Base-by-base conservation (phyloP, 2,888 invertebrate genomes). In the Empis livida region DNA sequence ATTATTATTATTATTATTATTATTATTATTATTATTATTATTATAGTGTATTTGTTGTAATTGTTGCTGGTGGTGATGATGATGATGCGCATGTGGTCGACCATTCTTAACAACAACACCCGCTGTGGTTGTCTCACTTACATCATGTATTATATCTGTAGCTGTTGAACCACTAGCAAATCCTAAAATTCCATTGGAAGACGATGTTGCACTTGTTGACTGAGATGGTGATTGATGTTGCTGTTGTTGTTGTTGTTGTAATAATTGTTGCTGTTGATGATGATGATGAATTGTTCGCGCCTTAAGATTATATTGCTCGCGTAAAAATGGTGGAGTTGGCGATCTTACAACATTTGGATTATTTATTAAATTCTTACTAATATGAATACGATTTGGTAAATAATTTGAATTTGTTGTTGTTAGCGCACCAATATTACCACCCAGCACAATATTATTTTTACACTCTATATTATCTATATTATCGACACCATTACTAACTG, bases 311-410 rank as follows among this genome's bases (percentile, higher is more conserved):
- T 51, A 53, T 45, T 53, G 53, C 47, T 53, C 53, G 43, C 49
- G 48, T 53, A 54, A 46, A 42, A 52, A 51, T 48, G 61, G 60
- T 44, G 61, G 61, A 45, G 61, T 63, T 49, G 59, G 61, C 45
- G 59, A 58, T 44, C 61, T 59, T 49, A 59, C 57, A 35, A 60
- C 56, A 51, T 59, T 59, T 50, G 57, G 54, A 46, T 60, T 59
- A 52, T 59, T 63, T 54, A 64, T 62, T 55, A 67, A 55, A 57
- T 68, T 67, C 55, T 65, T 68, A 52, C 62, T 67, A 54, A 68
- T 65, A 51, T 67, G 59, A 49, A 68, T 68, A 49, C 68, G 67
- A 54, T 63, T 64, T 42, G 63, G 62, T 51, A 62, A 56, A 55
- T 56, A 61, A 41, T 23, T 41, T 27, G 41, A n/a, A n/a, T n/a